Conservation (phyloP, 2,888 invertebrate species). For the Drosophila mayaguana region DNA sequence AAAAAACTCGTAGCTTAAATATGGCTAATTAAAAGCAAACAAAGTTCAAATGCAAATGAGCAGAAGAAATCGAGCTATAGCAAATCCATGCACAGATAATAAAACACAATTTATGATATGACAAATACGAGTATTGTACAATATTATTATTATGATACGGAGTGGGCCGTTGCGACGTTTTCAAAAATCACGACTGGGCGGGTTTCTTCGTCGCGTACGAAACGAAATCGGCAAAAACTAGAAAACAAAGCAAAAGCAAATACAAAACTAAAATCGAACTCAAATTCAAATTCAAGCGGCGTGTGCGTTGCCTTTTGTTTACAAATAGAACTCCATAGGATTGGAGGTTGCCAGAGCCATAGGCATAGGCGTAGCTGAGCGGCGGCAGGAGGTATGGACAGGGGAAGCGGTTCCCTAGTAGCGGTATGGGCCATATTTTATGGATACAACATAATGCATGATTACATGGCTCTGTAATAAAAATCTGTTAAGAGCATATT, state of each 20-base stretch:
- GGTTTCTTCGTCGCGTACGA: constrained; percentile 40
- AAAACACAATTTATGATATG: constrained; percentile 56
- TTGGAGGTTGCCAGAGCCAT: constrained; percentile 3
- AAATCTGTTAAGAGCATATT: constrained; percentile 4
- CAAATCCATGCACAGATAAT: constrained; percentile 39
- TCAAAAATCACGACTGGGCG: constrained; percentile 22
- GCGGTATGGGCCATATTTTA: constrained; percentile 43
- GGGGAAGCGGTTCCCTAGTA: constrained; percentile 22
- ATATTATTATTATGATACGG: constrained; percentile 42
- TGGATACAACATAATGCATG: constrained; percentile 28
- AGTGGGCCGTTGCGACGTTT: constrained; percentile 35
- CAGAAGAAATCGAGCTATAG: constrained; percentile 3
- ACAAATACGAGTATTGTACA: constrained; percentile 44
- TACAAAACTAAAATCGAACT: constrained; percentile 54
- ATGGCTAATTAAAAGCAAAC: constrained; percentile 63
- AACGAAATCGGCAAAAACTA: constrained; percentile 12
- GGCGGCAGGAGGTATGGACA: neutral
- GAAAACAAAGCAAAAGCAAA: constrained; percentile 28
- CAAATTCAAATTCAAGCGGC: constrained; percentile 65
- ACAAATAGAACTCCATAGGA: constrained; percentile 59
- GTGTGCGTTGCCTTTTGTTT: constrained; percentile 70
- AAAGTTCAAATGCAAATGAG: constrained; percentile 59
- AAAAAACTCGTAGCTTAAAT: constrained; percentile 27
- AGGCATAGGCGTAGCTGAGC: neutral
- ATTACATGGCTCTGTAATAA: neutral